These are phyloP conservation scores for Caradrina kadenii DNA, from an alignment of 2,888 invertebrate species.

Conservation along the genomic window DNA sequence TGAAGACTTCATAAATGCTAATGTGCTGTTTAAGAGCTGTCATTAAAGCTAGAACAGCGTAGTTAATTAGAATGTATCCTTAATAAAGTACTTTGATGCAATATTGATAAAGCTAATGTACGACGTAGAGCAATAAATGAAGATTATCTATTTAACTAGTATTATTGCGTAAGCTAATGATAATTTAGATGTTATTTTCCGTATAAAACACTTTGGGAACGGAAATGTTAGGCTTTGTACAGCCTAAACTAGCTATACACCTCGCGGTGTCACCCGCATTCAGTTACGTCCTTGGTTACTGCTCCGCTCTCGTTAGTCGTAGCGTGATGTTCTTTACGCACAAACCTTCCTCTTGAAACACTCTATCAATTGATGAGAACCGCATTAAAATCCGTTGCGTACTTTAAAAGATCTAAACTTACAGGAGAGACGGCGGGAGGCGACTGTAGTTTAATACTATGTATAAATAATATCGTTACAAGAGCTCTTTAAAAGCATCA, in stretches of 20 bases:
- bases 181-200: not conserved
- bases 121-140: slow-evolving; percentile 15
- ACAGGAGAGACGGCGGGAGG: too few species aligned
- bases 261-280: too few species aligned
- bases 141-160: slow-evolving; percentile 30
- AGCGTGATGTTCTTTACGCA: too few species aligned
- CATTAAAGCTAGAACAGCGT: slow-evolving; percentile 21
- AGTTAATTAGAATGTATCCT: slow-evolving; percentile 28
- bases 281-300: too few species aligned
- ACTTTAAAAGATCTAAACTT: too few species aligned
- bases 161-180: not conserved
- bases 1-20: slow-evolving; percentile 21
- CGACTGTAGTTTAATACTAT: too few species aligned
- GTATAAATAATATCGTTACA: too few species aligned
- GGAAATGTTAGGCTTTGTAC: not conserved
- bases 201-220: not conserved
- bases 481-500: not conserved
- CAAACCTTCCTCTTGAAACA: too few species aligned
- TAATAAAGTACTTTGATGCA: slow-evolving; percentile 48
- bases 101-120: slow-evolving; percentile 52
- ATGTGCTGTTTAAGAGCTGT: slow-evolving; percentile 25
- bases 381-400: too few species aligned
- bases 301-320: too few species aligned
- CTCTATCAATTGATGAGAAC: too few species aligned
- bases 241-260: not conserved